These are phyloP conservation scores for Homarus americanus DNA, from an alignment of 1,140 invertebrate genomes.

Conservation along the genomic window DNA sequence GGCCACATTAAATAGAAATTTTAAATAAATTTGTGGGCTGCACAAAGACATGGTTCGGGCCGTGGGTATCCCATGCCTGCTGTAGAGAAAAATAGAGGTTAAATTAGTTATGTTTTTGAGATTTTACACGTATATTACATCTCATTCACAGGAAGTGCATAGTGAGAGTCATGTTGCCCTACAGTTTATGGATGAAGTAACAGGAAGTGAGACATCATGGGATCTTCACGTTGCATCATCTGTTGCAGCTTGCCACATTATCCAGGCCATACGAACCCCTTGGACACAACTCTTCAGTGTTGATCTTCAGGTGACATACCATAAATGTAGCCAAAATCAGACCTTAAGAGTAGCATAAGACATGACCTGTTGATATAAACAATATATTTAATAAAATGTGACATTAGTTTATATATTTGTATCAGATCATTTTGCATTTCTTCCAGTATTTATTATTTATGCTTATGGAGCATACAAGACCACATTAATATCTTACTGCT, in stretches of 20 bases:
- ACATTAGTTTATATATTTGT: neutral
- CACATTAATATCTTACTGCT: too few species aligned
- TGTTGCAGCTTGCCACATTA: constrained; percentile 49
- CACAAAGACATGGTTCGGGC: too few species aligned
- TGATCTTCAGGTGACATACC: constrained; percentile 47
- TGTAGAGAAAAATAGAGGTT: too few species aligned
- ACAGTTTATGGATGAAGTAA: constrained; percentile 49
- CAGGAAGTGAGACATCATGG: constrained; percentile 27
- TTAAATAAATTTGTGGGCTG: too few species aligned
- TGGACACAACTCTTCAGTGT: constrained; percentile 48
- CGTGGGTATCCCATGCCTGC: too few species aligned
- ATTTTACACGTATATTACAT: too few species aligned
- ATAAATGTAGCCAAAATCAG: constrained; percentile 10
- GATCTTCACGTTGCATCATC: constrained; percentile 40
- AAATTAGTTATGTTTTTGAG: too few species aligned
- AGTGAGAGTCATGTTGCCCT: constrained; percentile 41
- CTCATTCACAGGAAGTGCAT: constrained; percentile 42
- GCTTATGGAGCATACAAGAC: too few species aligned
- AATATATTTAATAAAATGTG: neutral
- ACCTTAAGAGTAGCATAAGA: constrained; percentile 14
- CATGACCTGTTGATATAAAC: neutral
- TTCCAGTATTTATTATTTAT: too few species aligned
- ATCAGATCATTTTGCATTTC: too few species aligned
- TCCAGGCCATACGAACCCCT: constrained; percentile 45
- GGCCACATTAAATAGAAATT: too few species aligned